Conservation (phyloP, 2,797 vertebrate genomes). For the Chaetodon trifasciatus region DNA sequence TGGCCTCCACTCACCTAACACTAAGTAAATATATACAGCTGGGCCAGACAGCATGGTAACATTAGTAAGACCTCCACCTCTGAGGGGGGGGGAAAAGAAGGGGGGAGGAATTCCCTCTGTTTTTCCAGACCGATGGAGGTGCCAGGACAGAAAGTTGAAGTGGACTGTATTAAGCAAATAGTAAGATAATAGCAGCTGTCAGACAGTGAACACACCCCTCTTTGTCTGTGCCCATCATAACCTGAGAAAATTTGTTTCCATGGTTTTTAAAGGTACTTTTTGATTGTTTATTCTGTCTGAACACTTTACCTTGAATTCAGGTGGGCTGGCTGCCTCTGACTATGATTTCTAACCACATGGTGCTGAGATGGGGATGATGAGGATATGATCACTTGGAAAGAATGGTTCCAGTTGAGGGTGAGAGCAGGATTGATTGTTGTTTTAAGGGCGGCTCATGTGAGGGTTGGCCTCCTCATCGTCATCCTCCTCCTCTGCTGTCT, state of each 20-base stretch:
- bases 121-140: constrained; percentile 60
- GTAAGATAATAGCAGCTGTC: constrained; percentile 59
- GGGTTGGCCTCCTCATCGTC: constrained; percentile 41
- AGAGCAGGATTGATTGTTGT: constrained; percentile 73
- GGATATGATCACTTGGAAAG: constrained; percentile 70
- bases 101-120: constrained; percentile 60
- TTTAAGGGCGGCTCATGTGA: constrained; percentile 63
- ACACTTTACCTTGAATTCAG: constrained; percentile 49
- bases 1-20: constrained; percentile 63
- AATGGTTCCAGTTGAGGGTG: constrained; percentile 33
- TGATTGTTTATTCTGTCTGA: constrained; percentile 52
- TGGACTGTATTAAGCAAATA: constrained; percentile 58
- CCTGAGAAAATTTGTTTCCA: constrained; percentile 49
- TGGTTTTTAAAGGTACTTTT: constrained; percentile 27
- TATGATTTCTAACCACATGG: constrained; percentile 63
- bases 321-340: constrained; percentile 25
- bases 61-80: constrained; percentile 72
- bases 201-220: constrained; percentile 41
- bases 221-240: constrained; percentile 29
- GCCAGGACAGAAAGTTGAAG: constrained; percentile 63
- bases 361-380: constrained; percentile 68
- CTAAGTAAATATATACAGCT: constrained; percentile 80
- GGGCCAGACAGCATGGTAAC: constrained; percentile 61
- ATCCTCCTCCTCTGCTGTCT: constrained; percentile 33
- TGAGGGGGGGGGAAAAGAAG: constrained; percentile 22